phyloP scores from a whole-genome alignment of 2,888 invertebrate genomes.

The Lucinisca nassula region DNA sequence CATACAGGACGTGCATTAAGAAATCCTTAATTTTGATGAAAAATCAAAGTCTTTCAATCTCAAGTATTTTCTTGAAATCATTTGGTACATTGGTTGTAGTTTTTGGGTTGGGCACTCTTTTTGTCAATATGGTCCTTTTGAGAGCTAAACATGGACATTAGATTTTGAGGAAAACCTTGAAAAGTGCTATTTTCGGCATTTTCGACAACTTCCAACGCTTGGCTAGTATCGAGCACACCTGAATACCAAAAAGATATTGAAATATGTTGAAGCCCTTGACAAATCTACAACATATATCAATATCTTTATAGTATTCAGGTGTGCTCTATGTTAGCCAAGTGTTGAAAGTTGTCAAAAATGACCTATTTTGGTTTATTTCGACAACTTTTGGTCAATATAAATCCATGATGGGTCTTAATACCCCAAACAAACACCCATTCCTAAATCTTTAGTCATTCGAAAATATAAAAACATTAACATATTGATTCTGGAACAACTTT shows the following conservation, averaged over 20 bases:
- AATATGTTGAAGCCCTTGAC: not conserved
- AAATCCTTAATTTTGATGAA: not conserved
- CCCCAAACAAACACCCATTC: not conserved
- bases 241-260: not conserved
- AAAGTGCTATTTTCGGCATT: not conserved
- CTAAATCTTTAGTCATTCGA: not conserved
- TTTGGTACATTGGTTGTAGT: not conserved
- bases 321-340: not conserved
- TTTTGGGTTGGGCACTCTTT: not conserved
- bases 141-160: not conserved
- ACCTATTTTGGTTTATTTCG: not conserved
- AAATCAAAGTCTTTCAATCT: not conserved
- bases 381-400: not conserved
- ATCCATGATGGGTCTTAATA: not conserved
- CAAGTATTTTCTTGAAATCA: not conserved
- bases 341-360: not conserved
- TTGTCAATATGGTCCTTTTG: not conserved
- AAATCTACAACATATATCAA: not conserved
- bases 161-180: not conserved
- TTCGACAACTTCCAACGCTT: not conserved
- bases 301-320: not conserved
- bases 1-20: not conserved
- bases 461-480: not conserved
- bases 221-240: not conserved
- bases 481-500: not conserved